Evolutionary conservation across 2,888 invertebrate species (phyloP).

Genomic region (Fissipunctia ypsillon): DNA sequence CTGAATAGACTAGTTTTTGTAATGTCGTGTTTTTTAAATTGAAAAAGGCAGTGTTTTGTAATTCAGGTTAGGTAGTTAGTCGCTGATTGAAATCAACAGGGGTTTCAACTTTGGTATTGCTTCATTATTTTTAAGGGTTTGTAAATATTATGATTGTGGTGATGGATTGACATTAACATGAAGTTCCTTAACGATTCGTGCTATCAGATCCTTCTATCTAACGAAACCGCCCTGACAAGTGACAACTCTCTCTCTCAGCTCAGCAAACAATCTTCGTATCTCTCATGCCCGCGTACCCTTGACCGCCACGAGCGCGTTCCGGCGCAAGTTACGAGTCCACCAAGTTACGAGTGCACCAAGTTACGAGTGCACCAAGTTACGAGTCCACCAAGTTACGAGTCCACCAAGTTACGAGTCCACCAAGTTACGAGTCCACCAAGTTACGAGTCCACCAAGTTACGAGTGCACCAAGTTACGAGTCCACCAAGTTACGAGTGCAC

Average conservation of each 20-base stretch:
- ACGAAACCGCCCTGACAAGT: constrained; percentile 4
- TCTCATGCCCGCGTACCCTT: constrained; percentile 39
- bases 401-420: constrained; percentile 24
- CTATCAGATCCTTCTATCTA: too few relatives aligned
- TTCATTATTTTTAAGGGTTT: constrained; percentile 17
- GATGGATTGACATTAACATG: neutral
- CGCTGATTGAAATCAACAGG: constrained; percentile 19
- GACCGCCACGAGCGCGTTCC: constrained; percentile 37
- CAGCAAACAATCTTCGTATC: constrained; percentile 33
- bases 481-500: too few relatives aligned
- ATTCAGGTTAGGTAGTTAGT: constrained; percentile 13
- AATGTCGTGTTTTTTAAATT: neutral
- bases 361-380: constrained; percentile 34
- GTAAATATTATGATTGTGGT: neutral
- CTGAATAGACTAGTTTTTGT: constrained; percentile 3
- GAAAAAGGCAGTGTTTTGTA: constrained; percentile 18
- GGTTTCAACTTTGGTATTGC: neutral
- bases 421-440: constrained; percentile 29
- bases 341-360: constrained; percentile 27
- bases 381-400: constrained; percentile 33
- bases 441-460: constrained; percentile 30
- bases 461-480: constrained; percentile 39
- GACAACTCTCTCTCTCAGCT: constrained; percentile 8
- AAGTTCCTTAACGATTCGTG: neutral
- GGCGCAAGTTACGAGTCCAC: constrained; percentile 30